Percentiles rank a stretch among this genome's conserved stretches.
Conservation (phyloP, 1,140 invertebrate species). For the Monochamus saltuarius region DNA sequence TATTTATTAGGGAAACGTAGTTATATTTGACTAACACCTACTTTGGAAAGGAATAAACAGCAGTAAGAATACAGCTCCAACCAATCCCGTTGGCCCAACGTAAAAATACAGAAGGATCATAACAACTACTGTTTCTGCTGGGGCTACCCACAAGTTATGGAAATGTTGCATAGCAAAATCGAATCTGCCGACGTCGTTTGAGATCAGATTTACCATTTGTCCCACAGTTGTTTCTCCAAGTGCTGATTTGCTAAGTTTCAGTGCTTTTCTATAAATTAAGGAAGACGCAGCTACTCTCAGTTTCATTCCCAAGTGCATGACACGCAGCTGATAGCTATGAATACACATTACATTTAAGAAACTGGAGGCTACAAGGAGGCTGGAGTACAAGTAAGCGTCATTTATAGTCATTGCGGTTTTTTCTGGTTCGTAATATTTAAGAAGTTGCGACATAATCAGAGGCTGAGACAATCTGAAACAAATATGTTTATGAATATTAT, state of each 20-base stretch:
- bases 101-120: slow-evolving; percentile 73
- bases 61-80: slow-evolving; percentile 75
- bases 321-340: slow-evolving; percentile 77
- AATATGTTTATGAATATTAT: neutral
- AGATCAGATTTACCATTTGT: slow-evolving; percentile 83
- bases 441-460: slow-evolving; percentile 25
- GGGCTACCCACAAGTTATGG: slow-evolving; percentile 70
- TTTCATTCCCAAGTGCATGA: slow-evolving; percentile 74
- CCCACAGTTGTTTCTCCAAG: slow-evolving; percentile 76
- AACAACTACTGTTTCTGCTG: slow-evolving; percentile 72
- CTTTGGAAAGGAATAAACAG: slow-evolving; percentile 83
- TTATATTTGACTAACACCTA: slow-evolving; percentile 38
- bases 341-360: slow-evolving; percentile 64
- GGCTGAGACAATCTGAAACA: slow-evolving; percentile 53
- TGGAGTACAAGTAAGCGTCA: slow-evolving; percentile 68
- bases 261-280: slow-evolving; percentile 78
- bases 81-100: slow-evolving; percentile 70
- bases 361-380: slow-evolving; percentile 68
- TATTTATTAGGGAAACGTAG: neutral
- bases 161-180: slow-evolving; percentile 66
- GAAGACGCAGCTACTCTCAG: slow-evolving; percentile 76
- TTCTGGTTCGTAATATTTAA: slow-evolving; percentile 28
- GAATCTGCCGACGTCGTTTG: slow-evolving; percentile 79
- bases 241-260: slow-evolving; percentile 63
- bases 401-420: slow-evolving; percentile 32